Base-by-base conservation (phyloP, 2,888 invertebrate species). In the Cosmopolites sordidus region DNA sequence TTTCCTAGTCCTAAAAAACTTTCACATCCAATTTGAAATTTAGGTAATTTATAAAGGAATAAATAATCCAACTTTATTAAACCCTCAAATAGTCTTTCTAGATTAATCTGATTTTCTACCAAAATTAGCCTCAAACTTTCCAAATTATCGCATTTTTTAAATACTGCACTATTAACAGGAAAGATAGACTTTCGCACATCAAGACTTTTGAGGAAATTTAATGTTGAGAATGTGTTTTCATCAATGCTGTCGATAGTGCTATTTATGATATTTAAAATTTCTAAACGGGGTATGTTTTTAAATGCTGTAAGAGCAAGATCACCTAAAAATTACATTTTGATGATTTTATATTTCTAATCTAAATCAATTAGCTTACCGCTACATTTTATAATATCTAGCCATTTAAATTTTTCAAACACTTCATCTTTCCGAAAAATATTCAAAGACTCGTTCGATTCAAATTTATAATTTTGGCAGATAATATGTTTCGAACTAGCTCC, bases 391-490 rank as follows among this genome's bases (percentile, higher is more conserved):
- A 48, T 41, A 17, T 48, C 48, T 5, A 48, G 11, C 48, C 48
- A 48, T n/a, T n/a, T 30, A 14, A 48, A 8, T 6, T 41, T 22
- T 1, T 1, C 30, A 17, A 5, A 48, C 8, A 41, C 41, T 41
- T 48, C 41, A 12, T 48, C 41, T 1, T 17, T 41, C 29, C 41
- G 15, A 30, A 48, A 48, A 16, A 48, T 29, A n/a, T 30, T 41
- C 12, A 48, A 30, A 5, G 41, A 2, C 42, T 39, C 15, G 14
- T 45, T 51, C 1, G 43, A 39, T n/a, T 43, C 37, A 29, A 49
- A 49, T 16, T 37, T 49, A 22, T 49, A 49, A 15, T 49, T 49
- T 37, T 49, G 38, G 11, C 49, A 49, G 22, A 18, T 27, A n/a
- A 43, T 15, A 49, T 49, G 49, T 3, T 6, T 9, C 12, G 48